Base-by-base conservation (phyloP, 2,797 vertebrate genomes). In the Eidolon dupreanum region DNA sequence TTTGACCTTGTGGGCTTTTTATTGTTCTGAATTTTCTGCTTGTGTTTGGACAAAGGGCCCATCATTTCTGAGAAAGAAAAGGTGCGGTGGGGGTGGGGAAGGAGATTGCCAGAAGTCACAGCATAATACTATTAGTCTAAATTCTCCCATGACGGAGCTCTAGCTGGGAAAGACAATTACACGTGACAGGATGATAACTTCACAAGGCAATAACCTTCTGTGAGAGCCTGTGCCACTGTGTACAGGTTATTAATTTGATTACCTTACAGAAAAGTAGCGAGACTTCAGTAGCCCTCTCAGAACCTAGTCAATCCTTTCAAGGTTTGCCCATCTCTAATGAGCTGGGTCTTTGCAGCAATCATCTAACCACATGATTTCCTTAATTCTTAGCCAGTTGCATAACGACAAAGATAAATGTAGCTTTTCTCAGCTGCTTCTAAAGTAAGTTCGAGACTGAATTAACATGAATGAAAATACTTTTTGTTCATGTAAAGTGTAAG, bases 231-330 rank as follows among this genome's bases (percentile, higher is more conserved):
- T 59, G 68, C 65, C 88, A 86, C 92, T 77, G 10, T 53, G 82
- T 70, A 73, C 82, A 92, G 88, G 81, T 92, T 95, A 94, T 94
- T 97, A 95, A 97, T 95, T 97, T 93, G 94, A 95, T 96, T 97
- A 83, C 65, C 55, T 65, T 93, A 85, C 73, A 90, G 92, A 79
- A 73, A 96, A 88, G 77, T 43, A 94, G 94, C 86, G 93, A 94
- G 81, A 83, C 65, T 92, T 97, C 89, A 84, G 92, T 77, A 78
- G 77, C 73, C 24, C 77, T 90, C 83, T 73, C 53, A 41, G 75
- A 93, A 92, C 38, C 83, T 63, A 46, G 59, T 22, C 43, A 12
- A 63, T 71, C 55, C 73, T 97, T 97, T 96, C 94, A 95, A 95
- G 73, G 65, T 88, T 96, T 90, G 63, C 85, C 95, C 93, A 57